Evolutionary conservation across 2,797 vertebrate genomes (phyloP).

Genomic region (Ctenosaura bakeri): DNA sequence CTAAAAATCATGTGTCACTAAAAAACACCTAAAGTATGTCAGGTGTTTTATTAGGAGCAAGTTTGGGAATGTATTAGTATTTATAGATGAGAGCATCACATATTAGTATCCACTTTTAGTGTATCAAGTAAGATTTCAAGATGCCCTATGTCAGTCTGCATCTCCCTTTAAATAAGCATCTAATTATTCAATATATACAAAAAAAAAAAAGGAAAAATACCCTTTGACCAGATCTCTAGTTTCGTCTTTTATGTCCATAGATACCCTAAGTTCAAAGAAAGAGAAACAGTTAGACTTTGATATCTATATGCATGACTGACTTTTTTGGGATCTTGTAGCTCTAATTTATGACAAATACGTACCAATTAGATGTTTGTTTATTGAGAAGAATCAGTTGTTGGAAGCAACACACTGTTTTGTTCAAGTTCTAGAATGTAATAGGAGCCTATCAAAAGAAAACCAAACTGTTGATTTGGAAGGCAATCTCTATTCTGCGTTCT

Average conservation of each 20-base stretch:
- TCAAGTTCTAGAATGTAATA: background rate
- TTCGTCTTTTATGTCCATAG: background rate
- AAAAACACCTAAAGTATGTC: background rate
- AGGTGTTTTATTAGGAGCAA: background rate
- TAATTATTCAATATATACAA: background rate
- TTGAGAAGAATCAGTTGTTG: background rate
- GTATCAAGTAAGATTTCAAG: background rate
- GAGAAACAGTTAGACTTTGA: background rate
- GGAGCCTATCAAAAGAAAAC: background rate
- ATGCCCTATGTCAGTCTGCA: background rate
- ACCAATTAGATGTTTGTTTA: constrained; percentile 1
- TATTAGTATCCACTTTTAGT: background rate
- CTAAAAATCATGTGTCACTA: background rate
- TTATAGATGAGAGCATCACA: too few species aligned
- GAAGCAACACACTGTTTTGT: background rate
- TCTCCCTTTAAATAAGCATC: background rate
- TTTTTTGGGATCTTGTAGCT: constrained; percentile 3
- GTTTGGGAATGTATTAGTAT: background rate
- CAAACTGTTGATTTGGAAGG: background rate
- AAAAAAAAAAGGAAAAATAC: background rate
- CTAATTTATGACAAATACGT: background rate
- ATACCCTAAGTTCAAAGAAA: background rate
- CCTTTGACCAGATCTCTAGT: background rate
- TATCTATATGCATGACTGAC: background rate
- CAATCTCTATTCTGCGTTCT: background rate